Percentiles rank a stretch among this genome's conserved stretches.
Conservation (phyloP, 2,888 invertebrate genomes). For the Ephialtes manifestator region DNA sequence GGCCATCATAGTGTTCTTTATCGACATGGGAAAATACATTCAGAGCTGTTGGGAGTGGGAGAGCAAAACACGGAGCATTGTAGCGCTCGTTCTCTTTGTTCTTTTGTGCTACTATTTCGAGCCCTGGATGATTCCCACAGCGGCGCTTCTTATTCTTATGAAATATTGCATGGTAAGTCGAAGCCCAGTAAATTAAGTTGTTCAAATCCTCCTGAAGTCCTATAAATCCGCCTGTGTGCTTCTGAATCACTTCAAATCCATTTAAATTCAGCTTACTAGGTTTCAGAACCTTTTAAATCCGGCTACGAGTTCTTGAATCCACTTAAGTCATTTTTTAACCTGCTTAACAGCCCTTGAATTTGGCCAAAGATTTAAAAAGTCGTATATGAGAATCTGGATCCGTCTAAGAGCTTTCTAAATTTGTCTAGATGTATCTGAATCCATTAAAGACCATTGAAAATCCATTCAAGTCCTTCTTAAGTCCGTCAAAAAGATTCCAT, state of each 20-base stretch:
- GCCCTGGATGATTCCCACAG: slow-evolving; percentile 97
- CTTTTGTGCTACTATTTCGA: slow-evolving; percentile 97
- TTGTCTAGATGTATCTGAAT: not conserved
- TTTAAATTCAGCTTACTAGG: not conserved
- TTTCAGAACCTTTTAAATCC: not conserved
- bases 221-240: not conserved
- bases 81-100: slow-evolving; percentile 95
- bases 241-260: not conserved
- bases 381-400: not conserved
- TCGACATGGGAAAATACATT: slow-evolving; percentile 96
- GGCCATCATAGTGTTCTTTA: slow-evolving; percentile 94
- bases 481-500: too few relatives aligned
- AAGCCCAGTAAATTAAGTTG: not conserved
- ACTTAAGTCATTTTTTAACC: too few relatives aligned
- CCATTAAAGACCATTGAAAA: too few relatives aligned
- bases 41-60: slow-evolving; percentile 99
- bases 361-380: not conserved
- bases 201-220: not conserved
- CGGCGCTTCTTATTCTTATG: slow-evolving; percentile 93
- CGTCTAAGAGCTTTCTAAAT: not conserved
- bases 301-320: too few relatives aligned
- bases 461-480: too few relatives aligned
- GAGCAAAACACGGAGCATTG: slow-evolving; percentile 93
- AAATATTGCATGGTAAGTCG: slow-evolving; percentile 89
- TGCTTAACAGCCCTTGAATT: not conserved